Base-by-base conservation (phyloP, 2,797 vertebrate species). In the Emydoidea blandingii region DNA sequence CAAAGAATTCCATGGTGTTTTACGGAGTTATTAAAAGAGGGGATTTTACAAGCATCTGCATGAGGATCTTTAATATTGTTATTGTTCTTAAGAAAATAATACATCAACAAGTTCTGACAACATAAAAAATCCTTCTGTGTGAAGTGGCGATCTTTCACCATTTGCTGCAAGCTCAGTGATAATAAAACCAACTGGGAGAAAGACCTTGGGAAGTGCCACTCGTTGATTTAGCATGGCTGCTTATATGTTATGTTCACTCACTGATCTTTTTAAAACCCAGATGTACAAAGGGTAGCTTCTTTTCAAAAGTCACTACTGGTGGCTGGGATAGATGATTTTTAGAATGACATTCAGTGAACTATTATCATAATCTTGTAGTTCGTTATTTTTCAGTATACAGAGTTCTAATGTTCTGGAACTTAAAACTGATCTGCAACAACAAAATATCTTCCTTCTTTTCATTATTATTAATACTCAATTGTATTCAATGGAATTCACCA, bases 161-260 rank as follows among this genome's bases (percentile, higher is more conserved):
- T 47, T 76, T 44, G 23, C 23, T 76, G 23, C 12, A 76, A 44
- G 25, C 23, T 76, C 12, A 76, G 6, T 5, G 84, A 29, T 50
- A 79, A 52, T 14, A 90, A 74, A 79, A 79, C 18, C 1, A 83
- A 47, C 16, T 12, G 18, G 68, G 74, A 81, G 0, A 1, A 81
- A 93, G 57, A 52, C 37, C 21, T 87, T 84, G 21, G 81, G 31
- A 79, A 68, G 0, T 1, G 2, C 41, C 79, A 52, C 62, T 57
- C 79, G 95, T 14, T 78, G 52, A 87, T 29, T 90, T 92, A 79
- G 4, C 91, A 81, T 83, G 84, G 59, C 92, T 87, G 88, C 49
- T 68, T 68, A 68, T 68, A 11, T 34, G 65, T 18, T 86, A 34
- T 74, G 31, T 91, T 92, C 52, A 49, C 59, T 44, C 18, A 65